These are phyloP conservation scores for Maniola hyperantus DNA, from an alignment of 2,888 invertebrate genomes.

Conservation along the genomic window DNA sequence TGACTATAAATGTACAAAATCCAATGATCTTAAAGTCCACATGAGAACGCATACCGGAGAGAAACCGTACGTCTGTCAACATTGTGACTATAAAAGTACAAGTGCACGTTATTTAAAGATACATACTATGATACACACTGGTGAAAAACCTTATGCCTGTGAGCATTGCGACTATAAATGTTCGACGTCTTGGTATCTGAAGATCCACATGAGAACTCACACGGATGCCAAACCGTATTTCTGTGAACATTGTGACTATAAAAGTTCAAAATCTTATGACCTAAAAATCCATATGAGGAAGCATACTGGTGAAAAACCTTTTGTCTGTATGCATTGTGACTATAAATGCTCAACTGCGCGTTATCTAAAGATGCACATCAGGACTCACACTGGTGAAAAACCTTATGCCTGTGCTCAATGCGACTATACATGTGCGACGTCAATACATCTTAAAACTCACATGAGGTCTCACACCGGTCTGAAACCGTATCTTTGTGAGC, in stretches of 20 bases:
- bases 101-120: not conserved
- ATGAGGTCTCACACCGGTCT: not conserved
- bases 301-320: not conserved
- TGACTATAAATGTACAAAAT: not conserved
- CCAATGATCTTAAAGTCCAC: not conserved
- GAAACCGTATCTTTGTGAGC: not conserved
- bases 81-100: not conserved
- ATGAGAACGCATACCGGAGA: not conserved
- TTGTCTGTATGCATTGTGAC: not conserved
- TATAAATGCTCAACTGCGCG: not conserved
- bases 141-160: not conserved
- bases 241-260: not conserved
- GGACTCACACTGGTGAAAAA: not conserved
- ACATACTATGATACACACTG: not conserved
- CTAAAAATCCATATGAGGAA: not conserved
- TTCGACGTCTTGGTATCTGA: not conserved
- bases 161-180: not conserved
- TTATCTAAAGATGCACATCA: not conserved
- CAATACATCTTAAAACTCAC: not conserved
- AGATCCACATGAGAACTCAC: not conserved
- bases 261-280: not conserved
- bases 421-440: not conserved
- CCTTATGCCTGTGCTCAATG: not conserved
- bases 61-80: not conserved
- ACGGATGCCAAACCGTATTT: not conserved